A percentile compares a stretch with the other conserved stretches of the same genome.
Evolutionary conservation across 2,888 invertebrate genomes (phyloP).

Genomic region (Aricia artaxerxes): DNA sequence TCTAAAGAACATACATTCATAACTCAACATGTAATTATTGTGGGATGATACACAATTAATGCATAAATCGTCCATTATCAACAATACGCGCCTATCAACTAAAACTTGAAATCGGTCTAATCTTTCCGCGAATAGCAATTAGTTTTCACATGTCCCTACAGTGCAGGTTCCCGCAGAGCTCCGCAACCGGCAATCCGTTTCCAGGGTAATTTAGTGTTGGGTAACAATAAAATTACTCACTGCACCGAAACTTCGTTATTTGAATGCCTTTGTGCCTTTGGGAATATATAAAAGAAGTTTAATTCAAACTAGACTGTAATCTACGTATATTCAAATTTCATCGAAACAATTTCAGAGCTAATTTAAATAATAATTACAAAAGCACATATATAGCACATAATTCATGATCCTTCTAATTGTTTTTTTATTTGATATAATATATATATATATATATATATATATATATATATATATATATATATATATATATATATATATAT

Average conservation of each 20-base stretch:
- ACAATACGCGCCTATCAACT: too few relatives aligned
- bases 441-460: too few relatives aligned
- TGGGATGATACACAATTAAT: too few relatives aligned
- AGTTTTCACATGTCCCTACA: not conserved
- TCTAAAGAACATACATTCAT: too few relatives aligned
- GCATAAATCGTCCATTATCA: too few relatives aligned
- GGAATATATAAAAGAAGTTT: conserved; percentile 12
- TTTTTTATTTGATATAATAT: too few relatives aligned
- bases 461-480: too few relatives aligned
- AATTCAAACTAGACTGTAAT: conserved; percentile 11
- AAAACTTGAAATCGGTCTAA: not conserved
- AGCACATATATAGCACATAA: not conserved
- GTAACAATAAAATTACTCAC: conserved; percentile 23
- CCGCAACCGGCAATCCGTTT: conserved; percentile 8
- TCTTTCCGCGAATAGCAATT: not conserved
- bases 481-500: too few relatives aligned
- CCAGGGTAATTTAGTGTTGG: conserved; percentile 2
- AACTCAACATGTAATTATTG: too few relatives aligned
- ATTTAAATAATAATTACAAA: not conserved
- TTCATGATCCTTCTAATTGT: not conserved
- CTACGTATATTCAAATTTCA: not conserved
- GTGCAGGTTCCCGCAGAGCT: not conserved
- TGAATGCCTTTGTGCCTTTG: conserved; percentile 23
- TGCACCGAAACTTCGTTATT: conserved; percentile 22
- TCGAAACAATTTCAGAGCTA: not conserved